Conservation (phyloP, 2,113 vertebrate species). For the Sorex araneus region DNA sequence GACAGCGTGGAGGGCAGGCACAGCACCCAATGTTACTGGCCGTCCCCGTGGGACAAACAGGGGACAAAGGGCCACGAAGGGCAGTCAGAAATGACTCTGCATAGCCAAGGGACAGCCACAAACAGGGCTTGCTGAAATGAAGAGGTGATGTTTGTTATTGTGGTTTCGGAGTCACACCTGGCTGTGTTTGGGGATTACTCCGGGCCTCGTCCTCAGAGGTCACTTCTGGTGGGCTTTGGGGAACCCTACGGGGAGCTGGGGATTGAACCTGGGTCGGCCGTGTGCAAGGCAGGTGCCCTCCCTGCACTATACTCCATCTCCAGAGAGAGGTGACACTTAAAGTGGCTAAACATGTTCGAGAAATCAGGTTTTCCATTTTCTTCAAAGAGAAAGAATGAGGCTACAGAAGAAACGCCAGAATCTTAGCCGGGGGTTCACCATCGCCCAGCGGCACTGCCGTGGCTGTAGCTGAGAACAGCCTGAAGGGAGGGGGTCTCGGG, state of each 20-base stretch:
- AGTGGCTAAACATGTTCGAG: not conserved
- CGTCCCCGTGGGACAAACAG: not conserved
- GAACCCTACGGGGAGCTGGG: too few species aligned
- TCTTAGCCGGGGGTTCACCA: not conserved
- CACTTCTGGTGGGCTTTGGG: too few species aligned
- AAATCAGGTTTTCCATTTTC: not conserved
- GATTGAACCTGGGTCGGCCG: too few species aligned
- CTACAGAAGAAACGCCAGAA: not conserved
- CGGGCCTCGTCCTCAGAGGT: too few species aligned
- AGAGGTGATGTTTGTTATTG: too few species aligned
- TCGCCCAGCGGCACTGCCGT: not conserved
- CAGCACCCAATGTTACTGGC: not conserved
- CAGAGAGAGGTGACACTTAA: not conserved
- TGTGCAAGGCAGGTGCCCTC: too few species aligned
- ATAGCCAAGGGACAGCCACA: not conserved
- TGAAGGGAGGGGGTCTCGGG: too few species aligned
- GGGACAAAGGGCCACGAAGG: not conserved
- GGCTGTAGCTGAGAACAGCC: not conserved
- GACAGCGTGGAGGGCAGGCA: not conserved
- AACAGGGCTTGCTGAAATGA: slow-evolving; percentile 1
- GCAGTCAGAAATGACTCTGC: not conserved
- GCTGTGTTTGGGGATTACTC: too few species aligned
- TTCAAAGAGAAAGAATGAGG: not conserved
- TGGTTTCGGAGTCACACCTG: too few species aligned
- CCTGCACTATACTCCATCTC: too few species aligned